Evolutionary conservation across 2,113 vertebrate species (phyloP).

Genomic region (Leucoraja erinaceus): DNA sequence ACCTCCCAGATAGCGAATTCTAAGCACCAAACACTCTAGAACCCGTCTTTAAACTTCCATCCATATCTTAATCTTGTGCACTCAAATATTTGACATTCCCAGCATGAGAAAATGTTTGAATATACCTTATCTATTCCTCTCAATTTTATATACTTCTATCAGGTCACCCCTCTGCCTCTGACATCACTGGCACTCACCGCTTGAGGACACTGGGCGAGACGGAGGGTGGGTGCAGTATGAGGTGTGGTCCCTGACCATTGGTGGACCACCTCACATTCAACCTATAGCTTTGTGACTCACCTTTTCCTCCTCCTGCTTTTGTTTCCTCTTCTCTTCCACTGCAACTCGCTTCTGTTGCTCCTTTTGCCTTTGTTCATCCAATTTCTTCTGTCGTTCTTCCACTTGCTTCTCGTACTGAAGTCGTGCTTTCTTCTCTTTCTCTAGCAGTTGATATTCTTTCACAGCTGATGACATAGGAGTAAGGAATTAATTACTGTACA

Average conservation of each 20-base stretch:
- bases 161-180: too few species aligned
- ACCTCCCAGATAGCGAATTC: too few species aligned
- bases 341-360: conserved; percentile 79
- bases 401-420: conserved; percentile 80
- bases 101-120: too few species aligned
- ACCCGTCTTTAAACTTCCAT: too few species aligned
- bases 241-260: not conserved
- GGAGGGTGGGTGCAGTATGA: not conserved
- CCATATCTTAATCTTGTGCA: too few species aligned
- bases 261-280: too few species aligned
- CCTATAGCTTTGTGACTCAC: conserved; percentile 48
- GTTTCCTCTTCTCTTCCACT: conserved; percentile 84
- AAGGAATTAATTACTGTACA: not conserved
- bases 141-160: too few species aligned
- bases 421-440: conserved; percentile 82
- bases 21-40: too few species aligned
- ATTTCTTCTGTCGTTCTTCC: conserved; percentile 79
- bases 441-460: conserved; percentile 77
- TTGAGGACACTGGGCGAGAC: too few species aligned
- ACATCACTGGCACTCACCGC: too few species aligned
- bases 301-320: conserved; percentile 82
- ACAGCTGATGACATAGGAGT: conserved; percentile 56
- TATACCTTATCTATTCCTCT: too few species aligned
- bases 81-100: too few species aligned
- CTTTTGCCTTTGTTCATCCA: conserved; percentile 79